phyloP scores from a whole-genome alignment of 2,797 vertebrate species.

The Lepilemur ruficaudatus region DNA sequence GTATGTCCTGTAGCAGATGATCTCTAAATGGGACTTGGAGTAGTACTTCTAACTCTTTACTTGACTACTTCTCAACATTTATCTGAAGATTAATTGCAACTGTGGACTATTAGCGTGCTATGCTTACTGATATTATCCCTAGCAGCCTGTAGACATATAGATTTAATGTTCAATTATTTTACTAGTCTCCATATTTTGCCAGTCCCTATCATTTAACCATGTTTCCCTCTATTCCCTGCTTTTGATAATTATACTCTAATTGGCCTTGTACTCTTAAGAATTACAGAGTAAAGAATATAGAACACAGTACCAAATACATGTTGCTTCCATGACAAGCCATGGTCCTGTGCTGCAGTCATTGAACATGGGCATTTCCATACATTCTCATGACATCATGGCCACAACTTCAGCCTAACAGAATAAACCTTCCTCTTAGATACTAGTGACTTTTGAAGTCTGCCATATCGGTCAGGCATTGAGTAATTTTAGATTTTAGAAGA shows the following conservation, averaged over 20 bases:
- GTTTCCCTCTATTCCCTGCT: not conserved
- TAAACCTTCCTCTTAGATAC: not conserved
- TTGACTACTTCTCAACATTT: not conserved
- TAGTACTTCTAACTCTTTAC: not conserved
- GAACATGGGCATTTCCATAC: not conserved
- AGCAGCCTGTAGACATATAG: not conserved
- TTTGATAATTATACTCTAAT: not conserved
- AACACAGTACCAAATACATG: not conserved
- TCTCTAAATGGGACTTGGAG: not conserved
- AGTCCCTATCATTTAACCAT: not conserved
- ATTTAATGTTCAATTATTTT: not conserved
- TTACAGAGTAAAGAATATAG: not conserved
- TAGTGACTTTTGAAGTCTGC: not conserved
- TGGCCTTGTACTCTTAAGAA: not conserved
- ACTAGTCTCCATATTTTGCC: not conserved
- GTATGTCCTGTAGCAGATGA: not conserved
- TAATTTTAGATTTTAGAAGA: not conserved
- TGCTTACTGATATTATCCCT: not conserved
- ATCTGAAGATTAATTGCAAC: not conserved
- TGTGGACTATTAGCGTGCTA: not conserved
- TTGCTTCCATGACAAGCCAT: not conserved
- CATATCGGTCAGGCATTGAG: not conserved
- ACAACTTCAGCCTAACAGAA: not conserved
- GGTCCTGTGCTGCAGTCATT: rapidly evolving
- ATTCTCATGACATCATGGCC: rapidly evolving